Evolutionary conservation across 1,140 invertebrate genomes (phyloP).

Genomic region (Sinella curviseta): DNA sequence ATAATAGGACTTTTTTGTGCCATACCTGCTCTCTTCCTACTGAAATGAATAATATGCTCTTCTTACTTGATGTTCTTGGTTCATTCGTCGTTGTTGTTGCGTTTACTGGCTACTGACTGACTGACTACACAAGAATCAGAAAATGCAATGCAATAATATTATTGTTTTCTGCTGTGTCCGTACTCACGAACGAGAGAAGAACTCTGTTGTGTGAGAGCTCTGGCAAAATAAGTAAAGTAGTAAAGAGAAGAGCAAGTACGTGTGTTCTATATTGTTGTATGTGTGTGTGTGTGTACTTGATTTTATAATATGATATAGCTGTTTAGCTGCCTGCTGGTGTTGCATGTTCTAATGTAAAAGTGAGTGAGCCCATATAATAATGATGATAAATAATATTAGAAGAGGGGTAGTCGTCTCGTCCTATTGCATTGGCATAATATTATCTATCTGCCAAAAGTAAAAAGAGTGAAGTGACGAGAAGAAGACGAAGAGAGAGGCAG

Average conservation of each 20-base stretch:
- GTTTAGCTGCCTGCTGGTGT: background rate
- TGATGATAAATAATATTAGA: background rate
- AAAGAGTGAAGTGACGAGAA: background rate
- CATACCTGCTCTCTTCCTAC: too few species aligned
- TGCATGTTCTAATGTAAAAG: background rate
- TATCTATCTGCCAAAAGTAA: slow-evolving; percentile 21
- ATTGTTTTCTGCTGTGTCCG: background rate
- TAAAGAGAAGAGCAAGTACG: too few species aligned
- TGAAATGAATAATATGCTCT: too few species aligned
- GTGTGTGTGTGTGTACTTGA: background rate
- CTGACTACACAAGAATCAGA: background rate
- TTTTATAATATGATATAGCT: too few species aligned
- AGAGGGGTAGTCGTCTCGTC: background rate
- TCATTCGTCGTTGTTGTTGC: background rate
- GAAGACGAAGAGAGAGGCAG: slow-evolving; percentile 6
- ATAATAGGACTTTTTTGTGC: too few species aligned
- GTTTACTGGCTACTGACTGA: slow-evolving; percentile 3
- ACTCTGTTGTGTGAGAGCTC: too few species aligned
- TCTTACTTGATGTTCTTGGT: too few species aligned
- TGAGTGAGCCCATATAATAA: background rate
- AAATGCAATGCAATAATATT: background rate
- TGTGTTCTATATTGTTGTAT: background rate
- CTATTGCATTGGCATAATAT: slow-evolving; percentile 15
- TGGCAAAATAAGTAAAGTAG: background rate
- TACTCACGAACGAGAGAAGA: background rate